These are phyloP conservation scores for Zaprionus africanus DNA, from an alignment of 1,140 invertebrate genomes.

Conservation along the genomic window DNA sequence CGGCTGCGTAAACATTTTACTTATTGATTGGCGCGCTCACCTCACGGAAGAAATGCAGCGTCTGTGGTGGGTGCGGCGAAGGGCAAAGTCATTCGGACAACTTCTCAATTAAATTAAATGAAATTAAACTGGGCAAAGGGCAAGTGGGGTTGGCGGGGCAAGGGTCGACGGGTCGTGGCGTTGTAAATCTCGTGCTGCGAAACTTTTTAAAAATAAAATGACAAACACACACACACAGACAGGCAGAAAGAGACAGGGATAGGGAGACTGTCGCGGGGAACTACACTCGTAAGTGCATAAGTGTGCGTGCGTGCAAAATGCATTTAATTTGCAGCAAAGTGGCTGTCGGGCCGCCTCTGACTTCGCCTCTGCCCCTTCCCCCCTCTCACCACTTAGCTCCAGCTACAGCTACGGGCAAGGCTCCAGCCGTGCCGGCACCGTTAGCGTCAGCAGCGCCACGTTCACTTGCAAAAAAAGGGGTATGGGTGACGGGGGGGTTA, in stretches of 20 bases:
- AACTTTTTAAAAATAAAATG: slow-evolving; percentile 79
- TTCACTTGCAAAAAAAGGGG: neutral
- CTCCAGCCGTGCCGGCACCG: slow-evolving; percentile 68
- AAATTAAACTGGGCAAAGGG: slow-evolving; percentile 28
- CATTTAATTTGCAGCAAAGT: slow-evolving; percentile 77
- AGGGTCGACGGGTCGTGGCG: slow-evolving; percentile 28
- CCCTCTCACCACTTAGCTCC: neutral
- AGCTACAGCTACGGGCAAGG: slow-evolving; percentile 21
- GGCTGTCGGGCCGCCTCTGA: slow-evolving; percentile 52
- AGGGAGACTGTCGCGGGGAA: neutral
- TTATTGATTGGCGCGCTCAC: slow-evolving; percentile 62
- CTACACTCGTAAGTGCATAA: slow-evolving; percentile 21
- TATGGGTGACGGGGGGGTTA: neutral
- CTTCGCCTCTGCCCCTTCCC: neutral
- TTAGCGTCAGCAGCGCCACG: slow-evolving; percentile 17
- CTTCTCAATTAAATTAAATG: slow-evolving; percentile 76
- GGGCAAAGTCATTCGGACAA: slow-evolving; percentile 48
- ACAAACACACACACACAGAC: slow-evolving; percentile 59
- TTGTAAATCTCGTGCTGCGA: slow-evolving; percentile 71
- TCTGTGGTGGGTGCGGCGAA: slow-evolving; percentile 3
- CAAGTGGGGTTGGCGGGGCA: neutral
- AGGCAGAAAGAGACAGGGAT: slow-evolving; percentile 6
- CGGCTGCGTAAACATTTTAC: slow-evolving; percentile 13
- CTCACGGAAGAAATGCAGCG: neutral
- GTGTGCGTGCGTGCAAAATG: slow-evolving; percentile 66